Evolutionary conservation across 2,113 vertebrate genomes (phyloP).

Genomic region (Blennius ocellaris): DNA sequence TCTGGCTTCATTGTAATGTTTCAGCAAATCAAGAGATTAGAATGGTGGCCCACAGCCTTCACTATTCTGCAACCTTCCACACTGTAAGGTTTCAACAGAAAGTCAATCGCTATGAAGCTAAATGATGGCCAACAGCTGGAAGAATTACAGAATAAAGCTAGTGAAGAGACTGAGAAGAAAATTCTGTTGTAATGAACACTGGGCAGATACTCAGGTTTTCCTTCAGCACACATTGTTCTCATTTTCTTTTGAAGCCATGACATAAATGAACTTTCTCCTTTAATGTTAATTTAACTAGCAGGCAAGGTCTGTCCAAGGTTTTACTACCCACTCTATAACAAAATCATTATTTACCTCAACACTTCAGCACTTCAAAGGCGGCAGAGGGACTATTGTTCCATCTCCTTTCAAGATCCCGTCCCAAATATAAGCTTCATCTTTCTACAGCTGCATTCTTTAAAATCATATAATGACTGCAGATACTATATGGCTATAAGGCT

Average conservation of each 20-base stretch:
- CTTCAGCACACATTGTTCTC: background rate
- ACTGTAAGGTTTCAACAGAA: background rate
- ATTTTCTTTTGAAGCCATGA: background rate
- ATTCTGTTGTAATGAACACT: background rate
- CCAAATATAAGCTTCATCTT: background rate
- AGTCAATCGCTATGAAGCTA: background rate
- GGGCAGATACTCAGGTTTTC: background rate
- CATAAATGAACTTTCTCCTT: background rate
- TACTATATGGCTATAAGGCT: background rate
- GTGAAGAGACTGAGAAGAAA: background rate
- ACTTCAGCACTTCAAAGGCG: background rate
- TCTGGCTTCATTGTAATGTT: no score
- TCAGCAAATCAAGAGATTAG: no score
- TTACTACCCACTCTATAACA: background rate
- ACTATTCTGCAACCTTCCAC: no score
- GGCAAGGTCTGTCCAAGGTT: conserved; percentile 2
- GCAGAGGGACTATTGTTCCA: background rate
- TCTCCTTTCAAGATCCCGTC: background rate
- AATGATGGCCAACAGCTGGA: background rate
- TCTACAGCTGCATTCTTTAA: background rate
- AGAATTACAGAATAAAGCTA: no score
- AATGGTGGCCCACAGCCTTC: no score
- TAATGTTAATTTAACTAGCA: background rate
- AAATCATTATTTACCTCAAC: background rate
- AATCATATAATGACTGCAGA: background rate